Percentiles rank a stretch among this genome's conserved stretches.
Evolutionary conservation across 2,113 vertebrate genomes (phyloP).

Genomic region (Urocynchramus pylzowi): DNA sequence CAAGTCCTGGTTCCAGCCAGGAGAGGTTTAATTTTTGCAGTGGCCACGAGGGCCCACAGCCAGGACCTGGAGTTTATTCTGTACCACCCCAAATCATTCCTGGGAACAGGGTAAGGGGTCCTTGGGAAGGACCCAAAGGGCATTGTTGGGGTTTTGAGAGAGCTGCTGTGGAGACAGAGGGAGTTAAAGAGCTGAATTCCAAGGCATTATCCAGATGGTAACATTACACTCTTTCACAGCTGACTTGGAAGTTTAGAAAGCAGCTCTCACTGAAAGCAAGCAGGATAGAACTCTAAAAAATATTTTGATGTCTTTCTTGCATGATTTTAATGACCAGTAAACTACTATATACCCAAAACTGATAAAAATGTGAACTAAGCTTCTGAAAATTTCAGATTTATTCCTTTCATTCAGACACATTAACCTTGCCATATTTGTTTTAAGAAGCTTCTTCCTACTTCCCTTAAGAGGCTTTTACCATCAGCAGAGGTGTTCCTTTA

Average conservation of each 20-base stretch:
- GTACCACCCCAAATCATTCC: not conserved
- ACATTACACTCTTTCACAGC: not conserved
- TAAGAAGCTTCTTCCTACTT: not conserved
- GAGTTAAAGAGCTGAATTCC: not conserved
- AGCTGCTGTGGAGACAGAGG: not conserved
- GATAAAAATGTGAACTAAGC: not conserved
- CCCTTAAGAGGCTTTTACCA: not conserved
- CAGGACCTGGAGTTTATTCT: not conserved
- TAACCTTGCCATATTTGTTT: not conserved
- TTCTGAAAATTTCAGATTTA: not conserved
- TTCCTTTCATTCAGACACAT: not conserved
- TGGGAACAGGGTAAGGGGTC: not conserved
- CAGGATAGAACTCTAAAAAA: not conserved
- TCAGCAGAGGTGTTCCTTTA: not conserved
- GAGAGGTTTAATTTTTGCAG: not conserved
- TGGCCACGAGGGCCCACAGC: not conserved
- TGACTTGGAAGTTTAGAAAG: not conserved
- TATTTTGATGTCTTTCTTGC: not conserved
- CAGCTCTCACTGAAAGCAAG: not conserved
- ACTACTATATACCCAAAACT: not conserved
- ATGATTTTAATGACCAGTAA: not conserved
- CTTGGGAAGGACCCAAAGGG: not conserved
- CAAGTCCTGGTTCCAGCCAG: not conserved
- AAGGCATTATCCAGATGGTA: not conserved
- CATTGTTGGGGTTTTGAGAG: not conserved